These are phyloP conservation scores for Ophiothrix spiculata DNA, from an alignment of 35 echinoderm and acorn worm species.

Conservation along the genomic window DNA sequence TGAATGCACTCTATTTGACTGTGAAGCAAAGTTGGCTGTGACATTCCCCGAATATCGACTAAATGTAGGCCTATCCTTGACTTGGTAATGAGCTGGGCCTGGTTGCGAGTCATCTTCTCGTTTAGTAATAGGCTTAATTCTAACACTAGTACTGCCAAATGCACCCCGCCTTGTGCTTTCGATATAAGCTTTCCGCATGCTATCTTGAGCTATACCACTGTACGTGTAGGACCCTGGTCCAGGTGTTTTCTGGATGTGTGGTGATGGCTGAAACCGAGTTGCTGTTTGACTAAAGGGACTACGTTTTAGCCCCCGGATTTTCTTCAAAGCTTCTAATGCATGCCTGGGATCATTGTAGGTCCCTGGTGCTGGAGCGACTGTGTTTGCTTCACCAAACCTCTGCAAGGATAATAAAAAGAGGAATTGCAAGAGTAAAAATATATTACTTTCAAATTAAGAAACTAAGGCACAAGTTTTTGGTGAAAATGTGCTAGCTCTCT, in stretches of 20 bases:
- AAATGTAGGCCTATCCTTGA: conserved; percentile 73
- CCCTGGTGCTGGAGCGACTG: conserved; percentile 67
- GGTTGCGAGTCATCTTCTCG: conserved; percentile 65
- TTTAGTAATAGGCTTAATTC: conserved; percentile 95
- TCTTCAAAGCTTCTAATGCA: conserved; percentile 83
- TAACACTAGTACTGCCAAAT: conserved; percentile 80
- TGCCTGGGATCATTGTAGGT: conserved; percentile 99
- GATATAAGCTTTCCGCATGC: conserved; percentile 88
- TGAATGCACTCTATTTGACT: conserved; percentile 71
- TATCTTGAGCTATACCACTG: conserved; percentile 67
- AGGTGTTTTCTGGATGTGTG: conserved; percentile 95
- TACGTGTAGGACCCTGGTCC: conserved; percentile 90
- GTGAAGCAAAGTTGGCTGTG: conserved; percentile 88
- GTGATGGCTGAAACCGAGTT: conserved; percentile 67
- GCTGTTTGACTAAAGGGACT: conserved; percentile 95
- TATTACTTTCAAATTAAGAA: not conserved
- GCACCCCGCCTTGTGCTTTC: conserved; percentile 94
- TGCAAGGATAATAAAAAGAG: conserved; percentile 54
- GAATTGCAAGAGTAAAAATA: not conserved
- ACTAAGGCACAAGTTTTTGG: too few species aligned
- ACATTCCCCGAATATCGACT: conserved; percentile 75
- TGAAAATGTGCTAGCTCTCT: too few species aligned
- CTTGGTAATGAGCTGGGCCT: conserved; percentile 91
- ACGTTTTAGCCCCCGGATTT: conserved; percentile 77
- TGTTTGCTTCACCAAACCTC: conserved; percentile 62